Conservation (phyloP, 2,113 vertebrate species). For the Saccopteryx bilineata region DNA sequence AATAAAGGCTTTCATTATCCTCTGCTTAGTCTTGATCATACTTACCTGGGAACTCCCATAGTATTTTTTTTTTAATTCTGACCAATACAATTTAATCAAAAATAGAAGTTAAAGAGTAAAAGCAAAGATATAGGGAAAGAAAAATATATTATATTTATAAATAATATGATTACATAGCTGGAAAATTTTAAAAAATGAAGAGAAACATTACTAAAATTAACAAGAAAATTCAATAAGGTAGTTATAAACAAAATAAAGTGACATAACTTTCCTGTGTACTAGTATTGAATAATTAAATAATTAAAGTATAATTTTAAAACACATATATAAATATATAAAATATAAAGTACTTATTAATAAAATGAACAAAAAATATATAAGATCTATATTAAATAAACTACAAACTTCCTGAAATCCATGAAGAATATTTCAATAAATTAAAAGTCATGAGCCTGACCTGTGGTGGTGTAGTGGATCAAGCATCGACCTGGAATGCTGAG, state of each 20-base stretch:
- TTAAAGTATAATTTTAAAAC: background rate
- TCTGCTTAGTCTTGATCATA: background rate
- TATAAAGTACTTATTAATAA: background rate
- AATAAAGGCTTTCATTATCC: background rate
- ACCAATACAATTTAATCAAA: background rate
- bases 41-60: background rate
- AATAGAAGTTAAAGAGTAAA: background rate
- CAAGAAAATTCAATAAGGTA: background rate
- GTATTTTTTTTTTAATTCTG: background rate
- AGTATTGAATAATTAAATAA: slow-evolving; percentile 27
- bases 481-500: too few relatives aligned
- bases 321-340: background rate
- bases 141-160: background rate
- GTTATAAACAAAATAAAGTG: slow-evolving; percentile 15
- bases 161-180: background rate
- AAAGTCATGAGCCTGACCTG: background rate
- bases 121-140: background rate
- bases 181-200: background rate
- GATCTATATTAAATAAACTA: background rate
- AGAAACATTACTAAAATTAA: slow-evolving; percentile 42
- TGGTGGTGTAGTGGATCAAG: too few relatives aligned
- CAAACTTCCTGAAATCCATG: background rate
- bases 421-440: slow-evolving; percentile 40
- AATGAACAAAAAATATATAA: background rate
- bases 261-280: background rate